Evolutionary conservation across 2,113 vertebrate species (phyloP), one percentile per base, ranked within the genome.

Genomic region (Melanerpes aurifrons): DNA sequence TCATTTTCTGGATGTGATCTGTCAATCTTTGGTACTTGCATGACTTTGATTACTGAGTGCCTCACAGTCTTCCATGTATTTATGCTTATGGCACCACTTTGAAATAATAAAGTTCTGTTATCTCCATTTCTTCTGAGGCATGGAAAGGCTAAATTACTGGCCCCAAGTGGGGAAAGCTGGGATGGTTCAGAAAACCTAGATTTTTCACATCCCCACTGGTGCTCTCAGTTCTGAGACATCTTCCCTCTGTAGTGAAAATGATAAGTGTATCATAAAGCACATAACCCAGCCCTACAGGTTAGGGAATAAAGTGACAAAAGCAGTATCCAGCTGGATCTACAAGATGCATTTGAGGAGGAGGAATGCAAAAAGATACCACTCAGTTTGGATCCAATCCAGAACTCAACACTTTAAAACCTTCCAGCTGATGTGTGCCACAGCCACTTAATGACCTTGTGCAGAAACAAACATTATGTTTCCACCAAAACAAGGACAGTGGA

Each of bases 1-100:
- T 71, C 56, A 43, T 77, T 88, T 59, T 58, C 63, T 82, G 82
- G 57, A 71, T 92, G 71, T 89, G 83, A 78, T 87, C 68, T 91
- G 78, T 91, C 95, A 86, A 6, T 90, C 73, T 80, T 74, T 83
- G 79, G 64, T 68, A 37, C 54, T 84, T 58, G 24, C 50, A 69
- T 75, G 70, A 78, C 59, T 66, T 43, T 82, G 73, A 89, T 94
- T 88, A 50, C 83, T 77, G 69, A 69, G 53, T 50, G 56, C 69
- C 61, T 73, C 53, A 24, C 7, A 8, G 19, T 57, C 61, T 83
- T 86, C 68, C 72, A 20, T 64, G 29, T 63, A 63, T 82, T 94
- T 76, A 25, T 93, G 79, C 74, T 69, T 59, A 31, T 19, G 31
- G 28, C 48, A 57, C 66, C 2, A 1, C 62, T 84, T 58, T 66